Percentiles rank a stretch among this genome's conserved stretches.
phyloP scores from a whole-genome alignment of 2,888 invertebrate species.

The Cerceris ruficornis region DNA sequence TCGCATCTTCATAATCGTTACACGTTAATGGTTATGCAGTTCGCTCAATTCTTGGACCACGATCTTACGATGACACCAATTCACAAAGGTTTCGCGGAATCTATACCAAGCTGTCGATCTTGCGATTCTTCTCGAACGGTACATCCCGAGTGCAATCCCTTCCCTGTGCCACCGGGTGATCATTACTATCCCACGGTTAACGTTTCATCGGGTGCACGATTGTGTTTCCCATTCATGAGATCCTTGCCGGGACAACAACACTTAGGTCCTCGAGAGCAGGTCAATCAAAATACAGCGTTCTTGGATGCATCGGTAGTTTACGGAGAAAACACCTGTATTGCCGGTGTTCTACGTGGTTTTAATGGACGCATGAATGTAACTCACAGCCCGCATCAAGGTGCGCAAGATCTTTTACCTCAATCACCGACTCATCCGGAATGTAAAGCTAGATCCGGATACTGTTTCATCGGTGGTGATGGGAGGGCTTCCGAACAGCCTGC shows the following conservation, averaged over 20 bases:
- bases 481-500: constrained; percentile 96
- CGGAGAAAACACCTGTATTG: constrained; percentile 93
- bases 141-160: constrained; percentile 96
- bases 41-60: constrained; percentile 96
- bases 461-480: constrained; percentile 95
- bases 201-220: constrained; percentile 90
- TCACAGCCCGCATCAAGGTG: constrained; percentile 85
- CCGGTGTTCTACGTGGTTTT: constrained; percentile 89
- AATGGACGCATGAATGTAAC: constrained; percentile 93
- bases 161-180: constrained; percentile 94
- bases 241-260: constrained; percentile 95
- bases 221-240: constrained; percentile 97
- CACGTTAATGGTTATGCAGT: constrained; percentile 97
- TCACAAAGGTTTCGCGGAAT: constrained; percentile 94
- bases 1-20: constrained; percentile 94
- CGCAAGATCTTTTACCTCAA: constrained; percentile 91
- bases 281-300: constrained; percentile 96
- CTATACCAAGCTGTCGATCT: constrained; percentile 93
- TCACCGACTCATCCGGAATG: constrained; percentile 93
- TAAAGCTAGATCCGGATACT: constrained; percentile 91
- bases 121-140: constrained; percentile 94
- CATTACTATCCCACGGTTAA: constrained; percentile 95
- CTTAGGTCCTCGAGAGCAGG: constrained; percentile 90
- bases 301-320: constrained; percentile 94
- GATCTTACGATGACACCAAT: constrained; percentile 97